These are phyloP conservation scores for Eleutherodactylus coqui DNA, from an alignment of 2,797 vertebrate species.

Conservation along the genomic window DNA sequence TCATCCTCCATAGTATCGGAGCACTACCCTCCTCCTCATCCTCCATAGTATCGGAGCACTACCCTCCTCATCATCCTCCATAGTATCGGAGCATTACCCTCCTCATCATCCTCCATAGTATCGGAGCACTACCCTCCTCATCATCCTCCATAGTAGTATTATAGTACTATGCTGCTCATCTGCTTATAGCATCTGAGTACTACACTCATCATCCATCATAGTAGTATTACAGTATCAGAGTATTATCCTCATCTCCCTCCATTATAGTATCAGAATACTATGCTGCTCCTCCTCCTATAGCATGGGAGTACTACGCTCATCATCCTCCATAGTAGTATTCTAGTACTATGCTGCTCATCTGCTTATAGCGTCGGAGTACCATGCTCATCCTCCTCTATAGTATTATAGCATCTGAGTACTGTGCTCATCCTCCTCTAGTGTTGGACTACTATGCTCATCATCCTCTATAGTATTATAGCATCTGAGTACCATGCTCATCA, in stretches of 20 bases:
- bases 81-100: neutral
- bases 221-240: neutral
- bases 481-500: neutral
- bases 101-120: neutral
- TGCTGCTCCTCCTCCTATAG: neutral
- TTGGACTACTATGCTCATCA: too few species aligned
- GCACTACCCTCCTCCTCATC: neutral
- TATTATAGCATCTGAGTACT: neutral
- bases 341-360: neutral
- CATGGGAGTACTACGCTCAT: neutral
- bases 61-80: neutral
- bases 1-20: neutral
- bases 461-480: neutral
- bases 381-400: neutral
- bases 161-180: neutral
- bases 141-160: neutral
- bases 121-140: neutral
- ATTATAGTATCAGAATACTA: neutral
- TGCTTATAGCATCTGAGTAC: neutral
- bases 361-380: neutral
- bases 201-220: neutral
- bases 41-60: neutral
- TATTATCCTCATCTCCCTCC: neutral
- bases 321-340: neutral
- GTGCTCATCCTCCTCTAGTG: neutral